A percentile compares a stretch with the other conserved stretches of the same genome.
Evolutionary conservation across 2,113 vertebrate species (phyloP).

Genomic region (Zosterops hypoxanthus): DNA sequence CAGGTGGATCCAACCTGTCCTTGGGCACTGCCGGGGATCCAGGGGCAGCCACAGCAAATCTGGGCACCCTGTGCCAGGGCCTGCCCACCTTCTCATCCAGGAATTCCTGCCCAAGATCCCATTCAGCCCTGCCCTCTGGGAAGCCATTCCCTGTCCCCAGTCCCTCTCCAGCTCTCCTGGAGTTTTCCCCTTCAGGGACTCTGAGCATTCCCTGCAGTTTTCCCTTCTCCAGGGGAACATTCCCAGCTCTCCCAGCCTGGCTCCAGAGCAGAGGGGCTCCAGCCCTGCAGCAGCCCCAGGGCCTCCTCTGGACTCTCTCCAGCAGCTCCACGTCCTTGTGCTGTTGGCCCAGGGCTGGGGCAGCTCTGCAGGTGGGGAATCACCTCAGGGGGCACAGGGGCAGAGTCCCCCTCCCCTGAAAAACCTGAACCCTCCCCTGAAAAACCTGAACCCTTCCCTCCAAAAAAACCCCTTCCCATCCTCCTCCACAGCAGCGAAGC

Average conservation of each 20-base stretch:
- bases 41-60: neutral
- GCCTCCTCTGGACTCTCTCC: neutral
- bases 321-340: neutral
- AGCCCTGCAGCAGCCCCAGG: neutral
- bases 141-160: neutral
- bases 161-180: neutral
- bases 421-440: neutral
- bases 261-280: neutral
- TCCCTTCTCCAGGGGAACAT: neutral
- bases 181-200: neutral
- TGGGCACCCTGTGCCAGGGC: neutral
- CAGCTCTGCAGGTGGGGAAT: neutral
- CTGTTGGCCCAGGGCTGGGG: neutral
- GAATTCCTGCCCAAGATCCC: neutral
- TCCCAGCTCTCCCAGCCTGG: neutral
- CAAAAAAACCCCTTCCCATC: neutral
- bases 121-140: neutral
- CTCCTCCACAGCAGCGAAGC: neutral
- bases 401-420: neutral
- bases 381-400: neutral
- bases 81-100: no score
- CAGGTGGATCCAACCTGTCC: neutral
- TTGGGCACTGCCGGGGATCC: fast-evolving
- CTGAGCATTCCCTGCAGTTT: neutral
- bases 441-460: neutral